Base-by-base conservation (phyloP, 2,888 invertebrate genomes). In the Dolichomitus sp. region DNA sequence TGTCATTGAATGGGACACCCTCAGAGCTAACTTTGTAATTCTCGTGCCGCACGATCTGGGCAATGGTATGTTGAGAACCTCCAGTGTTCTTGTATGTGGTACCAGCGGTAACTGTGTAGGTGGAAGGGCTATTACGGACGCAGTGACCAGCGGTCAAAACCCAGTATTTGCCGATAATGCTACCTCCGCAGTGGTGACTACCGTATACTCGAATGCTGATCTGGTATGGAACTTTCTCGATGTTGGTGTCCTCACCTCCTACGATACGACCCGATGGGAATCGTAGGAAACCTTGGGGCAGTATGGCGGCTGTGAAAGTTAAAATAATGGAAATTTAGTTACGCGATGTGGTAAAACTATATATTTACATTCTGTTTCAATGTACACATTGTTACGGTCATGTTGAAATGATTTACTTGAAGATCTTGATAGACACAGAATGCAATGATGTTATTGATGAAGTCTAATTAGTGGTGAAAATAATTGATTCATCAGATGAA, bases 141-240 rank as follows among this genome's bases (percentile, higher is more conserved):
- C 96, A 96, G 86, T 96, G 95, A 0, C 95, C 96, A 4, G 96
- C 95, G 0, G 95, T 95, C 0, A 96, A 80, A 4, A 96, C 90
- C 2, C 94, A 94, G 48, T 93, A 90, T 1, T 87, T 91, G 33
- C 94, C 94, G 4, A 96, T 91, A 14, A 95, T 94, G 3, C 95
- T 93, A 0, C 95, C 96, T 0, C 96, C 95, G 85, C 96, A 96
- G 0, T 91, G 89, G 87, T 95, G 95, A 0, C 91, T 87, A 0
- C 95, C 95, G 6, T 89, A 82, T 23, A 88, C 88, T 7, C 92
- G 72, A 1, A 95, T 75, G 0, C 94, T 94, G 1, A 95, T 94
- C 85, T 95, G 95, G 87, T 94, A 94, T 0, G 95, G 95, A 0
- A 92, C 94, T 2, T 92, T 90, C 0, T 90, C 93, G 72, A 95